Percentiles rank a stretch among this genome's conserved stretches.
Conservation (phyloP, 1,140 invertebrate species). For the Ylistrum balloti region DNA sequence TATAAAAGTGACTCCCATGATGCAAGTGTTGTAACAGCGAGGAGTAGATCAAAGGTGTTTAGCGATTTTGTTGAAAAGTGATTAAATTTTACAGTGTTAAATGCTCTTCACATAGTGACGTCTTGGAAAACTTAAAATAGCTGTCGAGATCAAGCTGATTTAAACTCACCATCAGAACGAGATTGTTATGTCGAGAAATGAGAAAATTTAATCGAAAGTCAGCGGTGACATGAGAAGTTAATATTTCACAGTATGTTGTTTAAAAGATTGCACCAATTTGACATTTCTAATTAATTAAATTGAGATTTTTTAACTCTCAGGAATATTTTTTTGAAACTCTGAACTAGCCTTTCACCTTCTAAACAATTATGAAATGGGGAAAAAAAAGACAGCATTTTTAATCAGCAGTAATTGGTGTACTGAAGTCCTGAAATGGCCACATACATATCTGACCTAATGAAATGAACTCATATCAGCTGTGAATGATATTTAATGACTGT, state of each 20-base stretch:
- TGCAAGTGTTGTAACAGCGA: background rate
- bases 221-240: background rate
- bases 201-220: background rate
- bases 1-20: background rate
- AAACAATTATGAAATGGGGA: no score
- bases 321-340: no score
- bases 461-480: no score
- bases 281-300: background rate
- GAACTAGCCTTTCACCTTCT: no score
- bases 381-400: no score
- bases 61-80: conserved; percentile 6
- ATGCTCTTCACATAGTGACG: background rate
- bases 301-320: no score
- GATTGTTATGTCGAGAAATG: background rate
- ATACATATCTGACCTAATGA: no score
- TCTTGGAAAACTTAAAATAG: background rate
- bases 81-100: background rate
- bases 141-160: background rate
- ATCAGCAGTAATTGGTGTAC: no score
- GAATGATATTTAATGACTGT: no score
- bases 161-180: background rate
- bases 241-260: background rate
- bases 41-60: conserved; percentile 1
- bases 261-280: background rate
- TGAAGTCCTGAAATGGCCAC: no score